A percentile compares a stretch with the other conserved stretches of the same genome.
Conservation (phyloP, 1,140 invertebrate species). For the Heliconius himera region DNA sequence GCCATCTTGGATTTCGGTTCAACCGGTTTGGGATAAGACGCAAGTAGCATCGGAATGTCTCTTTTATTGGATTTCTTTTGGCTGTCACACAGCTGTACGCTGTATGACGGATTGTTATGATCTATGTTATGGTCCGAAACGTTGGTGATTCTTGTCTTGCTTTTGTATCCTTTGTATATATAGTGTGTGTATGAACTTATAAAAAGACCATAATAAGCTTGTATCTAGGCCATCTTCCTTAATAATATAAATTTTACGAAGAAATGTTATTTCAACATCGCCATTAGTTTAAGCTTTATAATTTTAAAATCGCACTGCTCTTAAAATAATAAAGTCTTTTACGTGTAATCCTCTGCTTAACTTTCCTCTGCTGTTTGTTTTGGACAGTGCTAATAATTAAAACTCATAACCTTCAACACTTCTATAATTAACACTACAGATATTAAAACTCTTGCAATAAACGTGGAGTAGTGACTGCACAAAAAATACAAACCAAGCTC, state of each 20-base stretch:
- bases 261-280: background rate
- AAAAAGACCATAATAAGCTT: background rate
- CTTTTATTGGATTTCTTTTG: slow-evolving; percentile 55
- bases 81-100: slow-evolving; percentile 39
- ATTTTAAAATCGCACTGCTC: background rate
- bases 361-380: slow-evolving; percentile 49
- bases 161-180: slow-evolving; percentile 18
- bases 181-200: background rate
- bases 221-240: background rate
- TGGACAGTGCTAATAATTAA: slow-evolving; percentile 70
- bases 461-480: slow-evolving; percentile 54
- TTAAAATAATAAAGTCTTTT: background rate
- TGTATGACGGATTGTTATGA: slow-evolving; percentile 38
- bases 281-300: background rate
- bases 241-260: background rate
- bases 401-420: slow-evolving; percentile 62
- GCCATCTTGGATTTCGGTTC: slow-evolving; percentile 69
- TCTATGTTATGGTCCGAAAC: slow-evolving; percentile 19
- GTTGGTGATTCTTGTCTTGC: slow-evolving; percentile 33
- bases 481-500: slow-evolving; percentile 64
- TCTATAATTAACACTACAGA: slow-evolving; percentile 71
- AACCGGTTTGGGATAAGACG: slow-evolving; percentile 62
- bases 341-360: slow-evolving; percentile 31
- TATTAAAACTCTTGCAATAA: slow-evolving; percentile 69
- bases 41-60: slow-evolving; percentile 54